Conservation (phyloP, 2,113 vertebrate species). For the Spermophilus dauricus region DNA sequence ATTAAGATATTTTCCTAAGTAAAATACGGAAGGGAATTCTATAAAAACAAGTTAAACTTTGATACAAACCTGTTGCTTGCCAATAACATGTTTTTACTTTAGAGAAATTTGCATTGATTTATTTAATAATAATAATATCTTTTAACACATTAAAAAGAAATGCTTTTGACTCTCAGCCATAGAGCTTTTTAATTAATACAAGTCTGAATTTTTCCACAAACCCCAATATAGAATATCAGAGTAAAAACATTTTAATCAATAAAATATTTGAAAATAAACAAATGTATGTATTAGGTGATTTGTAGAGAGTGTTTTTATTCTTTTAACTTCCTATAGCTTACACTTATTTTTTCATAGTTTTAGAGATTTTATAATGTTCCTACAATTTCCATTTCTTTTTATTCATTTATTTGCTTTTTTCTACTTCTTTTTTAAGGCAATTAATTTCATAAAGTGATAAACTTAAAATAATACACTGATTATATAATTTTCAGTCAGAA, state of each 20-base stretch:
- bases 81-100: neutral
- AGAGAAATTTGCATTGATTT: neutral
- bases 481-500: neutral
- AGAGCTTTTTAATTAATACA: neutral
- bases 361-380: neutral
- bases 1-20: neutral
- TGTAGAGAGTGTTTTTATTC: neutral
- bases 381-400: neutral
- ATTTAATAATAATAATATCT: neutral
- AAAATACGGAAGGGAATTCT: neutral
- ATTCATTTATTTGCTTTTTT: neutral
- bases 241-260: neutral
- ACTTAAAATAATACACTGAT: accelerated
- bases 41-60: neutral
- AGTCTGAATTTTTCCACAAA: neutral
- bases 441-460: neutral
- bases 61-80: neutral
- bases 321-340: neutral
- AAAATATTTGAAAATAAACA: neutral
- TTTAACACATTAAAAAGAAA: neutral
- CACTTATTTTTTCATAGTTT: neutral
- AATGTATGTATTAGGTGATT: neutral
- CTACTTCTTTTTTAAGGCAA: neutral
- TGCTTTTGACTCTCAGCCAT: neutral
- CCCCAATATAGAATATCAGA: neutral